Evolutionary conservation across 2,113 vertebrate genomes (phyloP).

Genomic region (Notechis scutatus): DNA sequence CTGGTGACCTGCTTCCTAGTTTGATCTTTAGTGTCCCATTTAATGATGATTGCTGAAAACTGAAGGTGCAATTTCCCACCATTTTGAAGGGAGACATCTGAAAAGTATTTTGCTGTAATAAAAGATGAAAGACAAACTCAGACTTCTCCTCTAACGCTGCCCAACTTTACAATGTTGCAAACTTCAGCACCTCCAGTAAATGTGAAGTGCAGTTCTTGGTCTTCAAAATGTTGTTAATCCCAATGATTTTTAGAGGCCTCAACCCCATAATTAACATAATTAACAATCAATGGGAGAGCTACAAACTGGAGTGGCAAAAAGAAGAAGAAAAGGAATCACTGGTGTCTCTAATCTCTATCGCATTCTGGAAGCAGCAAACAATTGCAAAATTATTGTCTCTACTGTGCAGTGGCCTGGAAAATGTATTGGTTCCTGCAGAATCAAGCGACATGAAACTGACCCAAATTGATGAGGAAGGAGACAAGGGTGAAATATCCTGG

Average conservation of each 20-base stretch:
- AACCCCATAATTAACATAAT: not conserved
- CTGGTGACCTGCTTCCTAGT: not conserved
- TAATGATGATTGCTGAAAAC: not conserved
- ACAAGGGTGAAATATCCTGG: not conserved
- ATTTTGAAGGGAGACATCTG: not conserved
- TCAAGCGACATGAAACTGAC: not conserved
- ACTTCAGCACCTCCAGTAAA: not conserved
- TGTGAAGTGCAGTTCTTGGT: not conserved
- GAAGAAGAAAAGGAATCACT: not conserved
- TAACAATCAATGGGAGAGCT: not conserved
- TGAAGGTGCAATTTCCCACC: not conserved
- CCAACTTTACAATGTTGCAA: not conserved
- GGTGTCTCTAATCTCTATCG: not conserved
- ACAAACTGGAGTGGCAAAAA: not conserved
- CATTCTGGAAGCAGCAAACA: not conserved
- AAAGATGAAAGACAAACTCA: not conserved
- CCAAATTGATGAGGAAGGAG: not conserved
- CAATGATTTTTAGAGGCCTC: not conserved
- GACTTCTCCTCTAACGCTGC: not conserved
- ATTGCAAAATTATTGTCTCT: not conserved
- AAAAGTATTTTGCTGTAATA: not conserved
- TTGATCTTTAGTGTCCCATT: not conserved
- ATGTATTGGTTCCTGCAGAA: not conserved
- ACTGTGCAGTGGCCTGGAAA: not conserved
- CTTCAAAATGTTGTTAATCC: not conserved